Evolutionary conservation across 1,140 invertebrate genomes (phyloP), one percentile per base, ranked within the genome.

Genomic region (Chironomus tepperi): DNA sequence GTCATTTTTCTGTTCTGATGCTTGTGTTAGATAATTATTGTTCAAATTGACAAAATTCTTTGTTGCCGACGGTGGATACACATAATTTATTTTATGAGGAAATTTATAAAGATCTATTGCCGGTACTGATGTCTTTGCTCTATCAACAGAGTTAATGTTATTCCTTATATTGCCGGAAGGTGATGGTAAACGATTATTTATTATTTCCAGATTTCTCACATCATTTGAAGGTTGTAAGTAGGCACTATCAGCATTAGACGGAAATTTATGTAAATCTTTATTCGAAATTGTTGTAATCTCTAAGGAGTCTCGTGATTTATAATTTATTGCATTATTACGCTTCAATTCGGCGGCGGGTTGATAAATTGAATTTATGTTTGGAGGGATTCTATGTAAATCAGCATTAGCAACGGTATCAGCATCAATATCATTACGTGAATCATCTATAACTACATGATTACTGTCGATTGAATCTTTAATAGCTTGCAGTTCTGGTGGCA

Each of bases 281-380:
- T 34, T 2, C 24, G 24, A 34, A 34, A 34, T 34, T 34, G 24
- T 34, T 34, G 24, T 34, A 34, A 34, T 34, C 24, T 34, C 24
- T 34, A 34, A 34, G 24, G 24, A 34, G 5, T 5, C 24, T 34
- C 24, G 24, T 34, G 24, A 34, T 34, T 34, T 34, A 34, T 34
- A 34, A 34, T 34, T 34, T 34, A 34, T 34, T 2, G 24, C 24
- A 34, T 34, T 34, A 34, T 34, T 34, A 34, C 24, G 24, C 24
- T 34, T 34, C 24, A 34, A 2, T 34, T 34, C 24, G 5, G 24
- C 5, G 5, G 24, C 24, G 47, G n/a, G n/a, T 57, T n/a, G n/a
- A 57, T 57, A 57, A n/a, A 21, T 19, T 67, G 65, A 70, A 70
- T 70, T 70, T 18, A 18, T 70, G 18, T 70, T 70, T 70, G 65